Percentiles rank a stretch among this genome's conserved stretches.
These are phyloP conservation scores for Ophion slaviceki DNA, from an alignment of 2,888 invertebrate genomes.

Conservation along the genomic window DNA sequence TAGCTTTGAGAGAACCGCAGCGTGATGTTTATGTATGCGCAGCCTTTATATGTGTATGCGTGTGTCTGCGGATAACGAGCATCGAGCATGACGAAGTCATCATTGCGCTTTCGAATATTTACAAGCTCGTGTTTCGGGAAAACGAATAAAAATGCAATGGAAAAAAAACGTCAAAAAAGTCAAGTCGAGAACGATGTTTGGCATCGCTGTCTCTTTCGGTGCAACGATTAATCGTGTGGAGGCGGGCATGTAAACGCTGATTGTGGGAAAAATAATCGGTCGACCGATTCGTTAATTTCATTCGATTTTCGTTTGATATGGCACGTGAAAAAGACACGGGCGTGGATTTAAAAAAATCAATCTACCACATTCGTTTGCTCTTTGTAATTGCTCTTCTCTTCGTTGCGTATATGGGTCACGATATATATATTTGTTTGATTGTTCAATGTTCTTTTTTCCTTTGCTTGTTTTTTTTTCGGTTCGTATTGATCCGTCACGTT, in stretches of 20 bases:
- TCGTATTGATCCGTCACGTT: constrained; percentile 40
- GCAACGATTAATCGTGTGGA: constrained; percentile 16
- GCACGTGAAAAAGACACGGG: not conserved
- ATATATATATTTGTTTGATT: too few species aligned
- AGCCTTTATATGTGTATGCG: too few species aligned
- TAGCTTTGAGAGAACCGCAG: too few species aligned
- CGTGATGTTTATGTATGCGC: too few species aligned
- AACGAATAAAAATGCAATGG: not conserved
- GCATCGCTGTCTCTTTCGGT: not conserved
- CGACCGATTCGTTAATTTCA: constrained; percentile 30
- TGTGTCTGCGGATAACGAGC: too few species aligned
- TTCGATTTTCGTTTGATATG: constrained; percentile 18
- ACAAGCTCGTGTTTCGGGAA: not conserved
- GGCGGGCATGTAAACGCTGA: constrained; percentile 1
- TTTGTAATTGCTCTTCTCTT: too few species aligned
- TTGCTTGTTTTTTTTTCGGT: constrained; percentile 6
- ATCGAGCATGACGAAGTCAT: not conserved
- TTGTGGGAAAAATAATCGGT: constrained; percentile 21
- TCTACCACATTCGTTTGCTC: not conserved
- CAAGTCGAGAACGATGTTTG: not conserved
- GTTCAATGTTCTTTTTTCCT: not conserved
- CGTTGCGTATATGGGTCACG: too few species aligned
- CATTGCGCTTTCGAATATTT: not conserved
- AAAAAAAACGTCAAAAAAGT: not conserved
- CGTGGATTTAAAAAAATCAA: not conserved